phyloP scores from a whole-genome alignment of 2,888 invertebrate genomes.

The Tetheella fluctuosa region DNA sequence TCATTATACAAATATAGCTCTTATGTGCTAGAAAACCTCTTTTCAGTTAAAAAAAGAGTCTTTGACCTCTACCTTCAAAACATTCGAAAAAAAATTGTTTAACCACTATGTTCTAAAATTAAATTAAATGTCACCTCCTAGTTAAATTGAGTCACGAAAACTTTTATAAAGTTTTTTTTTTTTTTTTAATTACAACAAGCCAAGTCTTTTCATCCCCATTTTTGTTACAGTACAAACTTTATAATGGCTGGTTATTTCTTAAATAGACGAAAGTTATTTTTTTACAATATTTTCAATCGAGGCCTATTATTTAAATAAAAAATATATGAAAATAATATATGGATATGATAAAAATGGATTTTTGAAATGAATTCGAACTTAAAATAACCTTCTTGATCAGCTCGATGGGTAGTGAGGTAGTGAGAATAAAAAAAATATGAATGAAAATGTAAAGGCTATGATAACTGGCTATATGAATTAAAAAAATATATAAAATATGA shows the following conservation, averaged over 20 bases:
- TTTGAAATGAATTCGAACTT: too few species aligned
- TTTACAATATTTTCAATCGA: background rate
- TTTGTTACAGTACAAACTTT: background rate
- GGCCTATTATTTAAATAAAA: background rate
- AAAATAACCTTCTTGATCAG: background rate
- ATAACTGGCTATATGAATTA: too few species aligned
- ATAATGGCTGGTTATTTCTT: too few species aligned
- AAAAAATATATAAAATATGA: too few species aligned
- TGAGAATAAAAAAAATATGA: too few species aligned
- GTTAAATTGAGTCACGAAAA: slow-evolving; percentile 20
- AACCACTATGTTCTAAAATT: slow-evolving; percentile 6
- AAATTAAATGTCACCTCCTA: slow-evolving; percentile 15
- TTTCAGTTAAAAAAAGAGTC: slow-evolving; percentile 6
- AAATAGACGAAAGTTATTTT: background rate
- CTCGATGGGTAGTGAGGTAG: too few species aligned
- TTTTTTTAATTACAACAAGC: slow-evolving; percentile 11
- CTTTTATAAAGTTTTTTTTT: slow-evolving; percentile 14
- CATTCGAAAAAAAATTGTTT: background rate
- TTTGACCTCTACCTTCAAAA: background rate
- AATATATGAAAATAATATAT: background rate
- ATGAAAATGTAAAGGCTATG: too few species aligned
- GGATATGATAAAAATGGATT: background rate
- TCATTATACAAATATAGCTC: background rate
- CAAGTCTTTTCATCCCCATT: slow-evolving; percentile 3
- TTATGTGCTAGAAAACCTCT: background rate